Evolutionary conservation across 2,797 vertebrate species (phyloP), one percentile per base, ranked within the genome.

Genomic region (Poeciliopsis paucimaculata): DNA sequence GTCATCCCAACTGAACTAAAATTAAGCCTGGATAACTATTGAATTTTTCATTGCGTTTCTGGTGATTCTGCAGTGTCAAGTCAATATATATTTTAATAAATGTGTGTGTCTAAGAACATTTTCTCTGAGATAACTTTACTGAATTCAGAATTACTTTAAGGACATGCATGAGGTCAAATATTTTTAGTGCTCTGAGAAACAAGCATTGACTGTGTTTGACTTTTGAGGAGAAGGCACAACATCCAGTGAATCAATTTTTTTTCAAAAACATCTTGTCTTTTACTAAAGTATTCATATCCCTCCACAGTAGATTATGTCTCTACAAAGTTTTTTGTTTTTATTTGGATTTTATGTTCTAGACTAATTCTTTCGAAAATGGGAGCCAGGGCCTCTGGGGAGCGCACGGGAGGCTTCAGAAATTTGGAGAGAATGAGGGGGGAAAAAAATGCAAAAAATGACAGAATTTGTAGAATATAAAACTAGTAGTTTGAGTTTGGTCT

Each of bases 101-200:
- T 51, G 13, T 57, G 55, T 84, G 26, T 26, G 26, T 60, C 46
- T 45, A 1, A 23, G 78, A 36, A 23, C 45, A 68, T 81, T 70
- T 1, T 0, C 15, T 8, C 49, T 49, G 12, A 13, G 36, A 34
- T 46, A 45, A 4, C n/a, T n/a, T 7, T 23, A 18, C 20, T 66
- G 62, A 36, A 36, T 68, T 39, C 23, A 26, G 3, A 68, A 41
- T 41, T 20, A 68, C 36, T 39, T 39, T 41, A 23, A 9, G 34
- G 20, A 41, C 20, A 41, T 11, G 18, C 34, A 26, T 39, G 0
- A 2, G 51, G 51, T 41, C 36, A 26, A 23, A 43, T 31, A 23
- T 20, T 64, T 49, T 39, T 18, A 49, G 7, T 18, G 31, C 60
- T 11, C 5, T 9, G 43, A 76, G 57, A 66, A 20, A 47, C 39